Evolutionary conservation across 2,888 invertebrate species (phyloP), one percentile per base, ranked within the genome.

Genomic region (Parochlus steinenii): DNA sequence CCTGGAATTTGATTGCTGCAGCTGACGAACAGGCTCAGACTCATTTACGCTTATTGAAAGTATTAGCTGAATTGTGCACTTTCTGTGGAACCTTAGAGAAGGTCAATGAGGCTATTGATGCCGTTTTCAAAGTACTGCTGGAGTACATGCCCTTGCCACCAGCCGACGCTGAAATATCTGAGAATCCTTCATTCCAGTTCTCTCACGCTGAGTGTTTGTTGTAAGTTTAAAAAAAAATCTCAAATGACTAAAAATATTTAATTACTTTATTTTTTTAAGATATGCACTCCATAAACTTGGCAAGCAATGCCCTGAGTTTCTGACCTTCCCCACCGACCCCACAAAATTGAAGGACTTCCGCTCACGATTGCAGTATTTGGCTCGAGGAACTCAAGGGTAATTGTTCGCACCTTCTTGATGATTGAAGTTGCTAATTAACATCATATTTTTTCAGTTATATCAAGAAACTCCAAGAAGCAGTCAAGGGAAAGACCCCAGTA

Each of bases 151-250:
- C 90, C 4, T 65, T 83, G 45, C 90, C 92, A 12, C 83, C 89
- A 36, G 58, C 74, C 35, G 74, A 75, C 43, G 69, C 65, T 45
- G 64, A 69, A 43, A 55, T 64, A 19, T 63, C 61, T 25, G 61
- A 74, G 28, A 70, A 76, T 42, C 87, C 89, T n/a, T 78, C 82
- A 40, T 69, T 93, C 31, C 79, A 92, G 54, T 93, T 93, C 53
- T 86, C 92, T 23, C 79, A 82, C 51, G 86, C 93, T 3, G 95
- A 95, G 62, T 89, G 89, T 63, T 67, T 92, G 22, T 65, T 95
- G 46, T 92, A n/a, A n/a, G n/a, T n/a, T n/a, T n/a, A n/a, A n/a
- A n/a, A n/a, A 69, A 52, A 56, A 66, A 11, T 67, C 74, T 45
- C 73, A 74, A 48, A 10, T n/a, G n/a, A n/a, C n/a, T n/a, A n/a